A percentile compares a stretch with the other conserved stretches of the same genome.
Evolutionary conservation across 92 coral and sea anemone species (phyloP).

Genomic region (Parazoanthus swiftii): DNA sequence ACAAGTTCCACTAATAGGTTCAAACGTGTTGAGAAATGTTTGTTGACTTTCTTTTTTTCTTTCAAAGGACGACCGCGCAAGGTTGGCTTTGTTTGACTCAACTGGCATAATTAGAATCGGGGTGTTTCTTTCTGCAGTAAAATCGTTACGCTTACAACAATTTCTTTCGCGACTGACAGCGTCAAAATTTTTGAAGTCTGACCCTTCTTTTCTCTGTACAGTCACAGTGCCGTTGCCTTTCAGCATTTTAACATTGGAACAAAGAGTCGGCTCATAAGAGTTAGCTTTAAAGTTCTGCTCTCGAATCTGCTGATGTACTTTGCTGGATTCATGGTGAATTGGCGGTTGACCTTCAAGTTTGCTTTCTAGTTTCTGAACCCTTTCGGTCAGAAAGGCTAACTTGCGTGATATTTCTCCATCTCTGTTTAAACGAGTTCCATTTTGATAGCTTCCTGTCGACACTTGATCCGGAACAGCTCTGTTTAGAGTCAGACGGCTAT

Average conservation of each 20-base stretch:
- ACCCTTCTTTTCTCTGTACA: neutral
- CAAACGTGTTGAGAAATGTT: constrained; percentile 47
- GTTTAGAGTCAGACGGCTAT: neutral
- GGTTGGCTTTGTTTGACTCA: constrained; percentile 61
- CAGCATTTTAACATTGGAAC: neutral
- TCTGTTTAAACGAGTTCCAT: neutral
- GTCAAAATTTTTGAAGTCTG: neutral
- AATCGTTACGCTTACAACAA: constrained; percentile 41
- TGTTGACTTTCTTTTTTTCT: constrained; percentile 44
- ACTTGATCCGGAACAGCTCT: neutral
- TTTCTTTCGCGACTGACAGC: neutral
- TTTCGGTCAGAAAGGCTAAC: constrained; percentile 66
- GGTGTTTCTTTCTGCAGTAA: constrained; percentile 54
- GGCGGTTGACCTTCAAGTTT: constrained; percentile 62
- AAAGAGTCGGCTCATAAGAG: neutral
- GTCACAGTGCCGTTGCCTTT: neutral
- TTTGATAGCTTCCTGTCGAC: neutral
- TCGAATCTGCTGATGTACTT: neutral
- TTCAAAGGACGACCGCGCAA: constrained; percentile 40
- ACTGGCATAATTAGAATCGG: constrained; percentile 74
- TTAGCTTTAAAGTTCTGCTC: neutral
- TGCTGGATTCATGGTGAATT: neutral
- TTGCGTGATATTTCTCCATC: constrained; percentile 64
- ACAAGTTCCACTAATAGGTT: constrained; percentile 32
- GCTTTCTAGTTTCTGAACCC: constrained; percentile 66